These are phyloP conservation scores for Actenoides hombroni DNA, from an alignment of 2,113 vertebrate species.

Conservation along the genomic window DNA sequence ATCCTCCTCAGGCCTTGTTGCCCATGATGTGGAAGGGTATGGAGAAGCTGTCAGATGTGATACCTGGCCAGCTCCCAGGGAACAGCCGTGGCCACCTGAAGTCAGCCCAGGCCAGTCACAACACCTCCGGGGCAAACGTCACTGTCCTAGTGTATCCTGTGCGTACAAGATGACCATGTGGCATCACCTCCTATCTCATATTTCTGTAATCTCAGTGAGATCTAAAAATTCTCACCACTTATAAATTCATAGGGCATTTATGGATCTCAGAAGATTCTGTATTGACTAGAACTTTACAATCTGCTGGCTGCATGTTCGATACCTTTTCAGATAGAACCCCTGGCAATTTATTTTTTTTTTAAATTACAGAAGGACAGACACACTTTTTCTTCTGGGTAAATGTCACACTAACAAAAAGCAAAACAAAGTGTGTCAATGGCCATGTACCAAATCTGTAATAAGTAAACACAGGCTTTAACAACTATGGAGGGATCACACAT, in stretches of 20 bases:
- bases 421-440: not conserved
- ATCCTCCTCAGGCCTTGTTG: not conserved
- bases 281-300: not conserved
- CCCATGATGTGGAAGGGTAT: fast-evolving
- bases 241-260: not conserved
- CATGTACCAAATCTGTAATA: not conserved
- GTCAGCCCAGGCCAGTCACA: not conserved
- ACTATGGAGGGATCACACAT: not conserved
- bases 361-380: not conserved
- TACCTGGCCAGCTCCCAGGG: not conserved
- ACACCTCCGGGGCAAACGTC: not conserved
- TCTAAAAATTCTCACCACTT: not conserved
- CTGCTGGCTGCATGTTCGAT: not conserved
- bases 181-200: not conserved
- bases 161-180: not conserved
- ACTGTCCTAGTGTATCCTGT: fast-evolving
- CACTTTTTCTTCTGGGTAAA: not conserved
- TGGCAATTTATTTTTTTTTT: not conserved
- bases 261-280: not conserved
- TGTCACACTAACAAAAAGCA: not conserved
- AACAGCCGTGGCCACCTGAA: not conserved
- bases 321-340: not conserved
- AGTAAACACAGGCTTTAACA: not conserved
- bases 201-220: not conserved
- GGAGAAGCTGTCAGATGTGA: not conserved